Evolutionary conservation across 2,888 invertebrate genomes (phyloP), one percentile per base, ranked within the genome.

Genomic region (Apodemia hepburni): DNA sequence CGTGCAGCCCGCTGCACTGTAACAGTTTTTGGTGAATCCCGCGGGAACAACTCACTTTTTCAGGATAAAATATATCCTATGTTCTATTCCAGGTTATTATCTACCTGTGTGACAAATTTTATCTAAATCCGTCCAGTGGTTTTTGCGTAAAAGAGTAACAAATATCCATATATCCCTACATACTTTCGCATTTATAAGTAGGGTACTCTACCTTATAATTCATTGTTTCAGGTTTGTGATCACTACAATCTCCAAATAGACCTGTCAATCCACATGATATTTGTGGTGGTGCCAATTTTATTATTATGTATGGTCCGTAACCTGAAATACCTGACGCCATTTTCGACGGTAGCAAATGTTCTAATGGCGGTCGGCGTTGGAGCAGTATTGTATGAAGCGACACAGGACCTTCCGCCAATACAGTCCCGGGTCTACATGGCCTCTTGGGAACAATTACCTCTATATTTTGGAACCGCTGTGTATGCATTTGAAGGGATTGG

Each of bases 401-500:
- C 95, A 1, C 93, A 93, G 72, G 95, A 96, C 73, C 84, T 98
- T 49, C 97, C 96, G 0, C 78, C 94, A 0, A 80, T 95, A 0
- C 73, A 85, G 0, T 88, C 93, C 49, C 92, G 96, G 66, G 81
- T 81, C 0, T 94, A 94, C 69, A 84, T 96, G 15, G 95, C 95
- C 0, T 84, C 92, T 7, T 93, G 93, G 85, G 77, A 82, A 65
- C 92, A 92, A 65, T 85, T 97, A 65, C 98, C 99, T 0, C 87
- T 99, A 15, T 99, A 96, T 82, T 98, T 99, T 78, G 99, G 99
- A 58, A 99, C 98, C 0, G 98, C 97, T 29, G 94, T 99, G 64
- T 99, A 97, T 83, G 97, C 99, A 4, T 99, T 99, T 78, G 99
- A 99, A 91, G 99, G 98, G 67, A 99, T 99, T 70, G 97, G 97